Base-by-base conservation (phyloP, 2,113 vertebrate species). In the Calidris pygmaea region DNA sequence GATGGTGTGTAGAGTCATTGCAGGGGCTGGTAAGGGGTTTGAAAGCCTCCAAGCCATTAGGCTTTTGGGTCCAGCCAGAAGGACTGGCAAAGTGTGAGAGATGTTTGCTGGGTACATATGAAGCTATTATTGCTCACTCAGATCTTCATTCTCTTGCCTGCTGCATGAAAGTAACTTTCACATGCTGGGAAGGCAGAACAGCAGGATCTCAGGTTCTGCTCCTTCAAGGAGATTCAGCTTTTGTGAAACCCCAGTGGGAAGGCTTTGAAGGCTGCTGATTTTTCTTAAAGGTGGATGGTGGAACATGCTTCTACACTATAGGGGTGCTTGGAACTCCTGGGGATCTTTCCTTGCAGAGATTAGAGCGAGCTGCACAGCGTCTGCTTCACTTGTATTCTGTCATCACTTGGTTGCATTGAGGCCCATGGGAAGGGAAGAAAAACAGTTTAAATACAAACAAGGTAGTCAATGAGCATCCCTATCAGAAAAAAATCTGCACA, bases 401-500 rank as follows among this genome's bases (percentile, higher is more conserved):
- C 72, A 71, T 66, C 48, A n/a, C 47, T 86, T 67, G 37, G 37
- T n/a, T 93, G 55, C 15, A 32, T 43, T 29, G 52, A 75, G 26
- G 48, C 56, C 47, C 35, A 18, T n/a, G 62, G 70, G 89, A 76
- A 95, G 66, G 65, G 53, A 92, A 85, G 72, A 34, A 87, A 45
- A 92, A 73, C 60, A 65, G 55, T 73, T 90, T 47, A 89, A 82
- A 87, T 82, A 70, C 37, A 58, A 77, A 60, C 59, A 78, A 68
- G 45, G 58, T 52, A 84, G 83, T 81, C 75, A 66, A 32, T 72
- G 79, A 92, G 79, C 52, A 92, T 87, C 62, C 63, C 50, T 96
- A 87, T 94, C 89, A 56, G 84, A 94, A 77, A 76, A 50, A 65
- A 50, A 94, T 94, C 89, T 93, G 41, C 66, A 43, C 58, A 8